These are phyloP conservation scores for Amphipoea lucens DNA, from an alignment of 2,888 invertebrate genomes.

Conservation along the genomic window DNA sequence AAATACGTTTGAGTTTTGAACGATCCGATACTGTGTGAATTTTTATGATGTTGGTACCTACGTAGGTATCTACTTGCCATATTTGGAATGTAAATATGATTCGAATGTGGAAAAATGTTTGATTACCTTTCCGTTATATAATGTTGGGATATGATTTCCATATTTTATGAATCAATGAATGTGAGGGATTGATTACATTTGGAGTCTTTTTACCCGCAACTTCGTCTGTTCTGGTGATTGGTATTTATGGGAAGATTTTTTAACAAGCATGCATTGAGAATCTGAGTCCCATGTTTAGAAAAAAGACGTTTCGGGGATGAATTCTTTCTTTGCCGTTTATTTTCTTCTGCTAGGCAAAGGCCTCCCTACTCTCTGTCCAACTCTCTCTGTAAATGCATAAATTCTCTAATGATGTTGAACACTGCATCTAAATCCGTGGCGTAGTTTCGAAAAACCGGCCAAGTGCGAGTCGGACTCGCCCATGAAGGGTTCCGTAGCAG, in stretches of 20 bases:
- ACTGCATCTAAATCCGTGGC: not conserved
- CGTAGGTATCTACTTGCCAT: constrained; percentile 15
- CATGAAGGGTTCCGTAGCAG: too few species aligned
- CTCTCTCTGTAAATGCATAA: too few species aligned
- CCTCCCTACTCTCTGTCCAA: too few species aligned
- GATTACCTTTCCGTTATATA: constrained; percentile 28
- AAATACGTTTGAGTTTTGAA: constrained; percentile 57
- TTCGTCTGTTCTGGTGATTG: constrained; percentile 8
- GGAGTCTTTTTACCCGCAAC: not conserved
- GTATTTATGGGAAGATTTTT: not conserved
- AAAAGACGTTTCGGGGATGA: not conserved
- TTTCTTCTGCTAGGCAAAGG: too few species aligned
- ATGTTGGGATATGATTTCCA: constrained; percentile 42
- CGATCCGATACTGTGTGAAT: constrained; percentile 41
- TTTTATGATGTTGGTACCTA: constrained; percentile 38
- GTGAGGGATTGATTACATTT: constrained; percentile 10
- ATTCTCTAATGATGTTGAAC: too few species aligned
- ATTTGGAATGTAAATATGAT: constrained; percentile 46
- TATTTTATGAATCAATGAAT: constrained; percentile 25
- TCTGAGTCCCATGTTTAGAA: not conserved
- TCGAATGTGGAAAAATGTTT: constrained; percentile 45
- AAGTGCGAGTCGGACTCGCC: too few species aligned
- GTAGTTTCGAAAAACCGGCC: not conserved
- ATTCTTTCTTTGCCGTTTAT: too few species aligned
- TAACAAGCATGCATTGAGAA: not conserved